Base-by-base conservation (phyloP, 2,113 vertebrate genomes). In the Oncorhynchus keta region DNA sequence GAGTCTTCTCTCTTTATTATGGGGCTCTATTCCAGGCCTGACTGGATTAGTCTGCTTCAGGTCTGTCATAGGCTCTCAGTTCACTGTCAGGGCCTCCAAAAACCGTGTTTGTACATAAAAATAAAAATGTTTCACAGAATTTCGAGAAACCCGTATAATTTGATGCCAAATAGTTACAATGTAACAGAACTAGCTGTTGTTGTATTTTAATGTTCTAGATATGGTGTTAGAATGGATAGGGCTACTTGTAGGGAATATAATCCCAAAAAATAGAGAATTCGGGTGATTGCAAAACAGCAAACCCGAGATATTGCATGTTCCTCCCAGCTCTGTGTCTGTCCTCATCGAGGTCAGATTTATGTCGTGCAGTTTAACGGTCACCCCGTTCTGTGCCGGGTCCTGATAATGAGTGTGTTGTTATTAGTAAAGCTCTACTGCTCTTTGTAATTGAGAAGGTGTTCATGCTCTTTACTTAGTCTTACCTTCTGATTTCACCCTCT, bases 391-490 rank as follows among this genome's bases (percentile, higher is more conserved):
- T 81, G 83, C 80, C 80, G 32, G 72, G 64, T 39, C 69, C 55
- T 30, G 73, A 72, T 86, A 89, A 86, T 86, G 77, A 88, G 83
- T 76, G 76, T 65, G 72, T 82, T 68, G 76, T 85, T 82, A 85
- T 86, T 88, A 86, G 88, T 74, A 24, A 64, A 82, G 81, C 76
- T 84, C 73, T 72, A 75, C 57, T 88, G 86, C 79, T 82, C 78
- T 76, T 74, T 76, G 80, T 84, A 85, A 89, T 86, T 82, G 83
- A 81, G 76, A 81, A 74, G 80, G 81, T 75, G 79, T 75, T 77
- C 72, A 81, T 72, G 69, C 64, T 75, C 59, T 67, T 76, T 2
- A 3, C 2, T 48, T 5, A 2, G 3, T 22, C 73, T 51, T 51
- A 16, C 14, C 4, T 20, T 26, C 26, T 61, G 64, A 30, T 66